A percentile compares a stretch with the other conserved stretches of the same genome.
These are phyloP conservation scores for Rissa tridactyla DNA, from an alignment of 2,113 vertebrate genomes.

Conservation along the genomic window DNA sequence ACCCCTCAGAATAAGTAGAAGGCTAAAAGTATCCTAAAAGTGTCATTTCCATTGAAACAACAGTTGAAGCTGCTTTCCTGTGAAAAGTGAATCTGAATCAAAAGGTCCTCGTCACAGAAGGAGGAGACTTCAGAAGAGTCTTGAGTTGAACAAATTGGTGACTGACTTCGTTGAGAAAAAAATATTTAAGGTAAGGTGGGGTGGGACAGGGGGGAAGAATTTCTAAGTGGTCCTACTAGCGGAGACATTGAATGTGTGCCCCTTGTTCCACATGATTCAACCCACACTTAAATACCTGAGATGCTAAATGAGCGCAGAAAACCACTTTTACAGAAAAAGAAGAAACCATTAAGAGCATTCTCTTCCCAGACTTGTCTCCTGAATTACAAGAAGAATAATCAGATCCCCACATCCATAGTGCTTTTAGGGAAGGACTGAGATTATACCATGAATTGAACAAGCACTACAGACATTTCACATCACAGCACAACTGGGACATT, in stretches of 20 bases:
- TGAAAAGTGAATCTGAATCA: background rate
- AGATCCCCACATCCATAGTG: background rate
- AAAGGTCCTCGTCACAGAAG: background rate
- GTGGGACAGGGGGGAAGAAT: background rate
- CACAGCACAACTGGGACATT: background rate
- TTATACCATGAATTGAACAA: background rate
- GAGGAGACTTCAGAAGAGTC: background rate
- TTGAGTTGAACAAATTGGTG: background rate
- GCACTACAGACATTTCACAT: background rate
- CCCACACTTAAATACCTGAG: background rate
- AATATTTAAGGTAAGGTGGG: background rate
- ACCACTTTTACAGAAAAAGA: background rate
- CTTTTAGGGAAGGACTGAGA: background rate
- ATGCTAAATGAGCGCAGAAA: background rate
- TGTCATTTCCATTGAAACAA: background rate
- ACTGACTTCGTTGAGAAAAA: background rate
- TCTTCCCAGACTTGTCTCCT: background rate
- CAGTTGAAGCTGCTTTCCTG: background rate
- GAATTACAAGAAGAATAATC: background rate
- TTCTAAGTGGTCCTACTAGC: background rate
- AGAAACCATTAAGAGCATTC: background rate
- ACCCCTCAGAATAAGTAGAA: rapidly evolving
- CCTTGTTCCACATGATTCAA: background rate
- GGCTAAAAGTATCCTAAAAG: background rate
- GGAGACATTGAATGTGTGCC: rapidly evolving